Base-by-base conservation (phyloP, 1,140 invertebrate species). In the Papilio helenus region DNA sequence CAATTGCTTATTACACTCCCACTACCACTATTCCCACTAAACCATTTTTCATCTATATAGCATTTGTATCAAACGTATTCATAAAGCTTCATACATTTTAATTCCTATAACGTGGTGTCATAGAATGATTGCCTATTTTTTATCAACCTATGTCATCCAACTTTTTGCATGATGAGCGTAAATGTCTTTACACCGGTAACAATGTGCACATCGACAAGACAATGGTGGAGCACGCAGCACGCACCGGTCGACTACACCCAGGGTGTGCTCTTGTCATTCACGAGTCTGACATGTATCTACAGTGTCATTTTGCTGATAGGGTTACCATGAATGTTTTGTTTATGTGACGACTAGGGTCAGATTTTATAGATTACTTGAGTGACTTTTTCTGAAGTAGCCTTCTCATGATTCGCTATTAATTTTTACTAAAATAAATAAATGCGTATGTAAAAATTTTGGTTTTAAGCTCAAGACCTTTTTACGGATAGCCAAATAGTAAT, bases 211-310 rank as follows among this genome's bases (percentile, higher is more conserved):
- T 65, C 34, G 55, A 74, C n/a, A 77, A 77, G 39, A 77, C 76
- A 77, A 77, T 77, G 55, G 58, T 12, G 23, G 34, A 34, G n/a
- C 76, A 26, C 34, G 55, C 51, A 18, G 26, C 9, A 68, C 55
- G 51, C 34, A 42, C 42, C 20, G 42, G 5, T 34, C 39, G 76
- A 10, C 23, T 39, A 76, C 76, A 58, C 76, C 76, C 76, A 34
- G 76, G n/a, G 55, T 77, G 76, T 44, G 76, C 76, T 77, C 76
- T 77, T 65, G 55, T 77, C 76, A 65, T 77, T 65, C 55, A 77
- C 55, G 23, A n/a, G 34, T 77, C 76, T 55, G 51, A 55, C 8
- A 55, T 12, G 10, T 23, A 12, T 39, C 34, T 23, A 42, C 34
- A 20, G 10, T 20, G 55, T 76, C 34, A 65, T 39, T 39, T 77